These are phyloP conservation scores for Eunapius fragilis DNA, from an alignment of 37 sponge, comb jelly and placozoan genomes.

Conservation along the genomic window DNA sequence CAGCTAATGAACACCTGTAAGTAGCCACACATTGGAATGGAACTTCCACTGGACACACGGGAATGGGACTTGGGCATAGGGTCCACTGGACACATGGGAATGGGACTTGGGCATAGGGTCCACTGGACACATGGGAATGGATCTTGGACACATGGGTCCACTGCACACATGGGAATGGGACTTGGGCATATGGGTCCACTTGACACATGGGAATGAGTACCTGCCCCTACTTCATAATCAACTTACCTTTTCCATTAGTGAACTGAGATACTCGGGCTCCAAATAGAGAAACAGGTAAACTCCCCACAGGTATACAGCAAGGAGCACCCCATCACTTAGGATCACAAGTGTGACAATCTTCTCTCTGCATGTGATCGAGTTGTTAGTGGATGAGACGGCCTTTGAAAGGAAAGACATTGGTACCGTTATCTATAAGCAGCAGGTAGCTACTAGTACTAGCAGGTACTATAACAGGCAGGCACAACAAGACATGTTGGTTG, in stretches of 20 bases:
- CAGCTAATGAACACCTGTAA: neutral
- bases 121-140: neutral
- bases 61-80: too few species aligned
- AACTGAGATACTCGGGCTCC: constrained; percentile 52
- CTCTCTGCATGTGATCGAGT: neutral
- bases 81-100: neutral
- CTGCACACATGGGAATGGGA: neutral
- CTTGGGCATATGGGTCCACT: neutral
- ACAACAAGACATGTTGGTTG: too few species aligned
- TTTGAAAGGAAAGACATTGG: too few species aligned
- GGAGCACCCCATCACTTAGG: constrained; percentile 54
- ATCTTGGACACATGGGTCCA: too few species aligned
- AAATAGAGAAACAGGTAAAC: constrained; percentile 68
- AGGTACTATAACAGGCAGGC: too few species aligned
- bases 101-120: neutral
- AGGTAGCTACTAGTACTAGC: too few species aligned
- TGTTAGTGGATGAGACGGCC: neutral
- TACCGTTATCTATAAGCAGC: too few species aligned
- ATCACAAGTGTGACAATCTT: neutral
- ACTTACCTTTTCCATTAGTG: constrained; percentile 54
- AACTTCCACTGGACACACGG: too few species aligned
- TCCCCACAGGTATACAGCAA: constrained; percentile 65
- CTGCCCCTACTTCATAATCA: neutral
- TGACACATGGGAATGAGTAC: too few species aligned
- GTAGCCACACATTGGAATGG: neutral